A percentile compares a stretch with the other conserved stretches of the same genome.
Evolutionary conservation across 2,113 vertebrate species (phyloP).

Genomic region (Marcusenius ussheri): DNA sequence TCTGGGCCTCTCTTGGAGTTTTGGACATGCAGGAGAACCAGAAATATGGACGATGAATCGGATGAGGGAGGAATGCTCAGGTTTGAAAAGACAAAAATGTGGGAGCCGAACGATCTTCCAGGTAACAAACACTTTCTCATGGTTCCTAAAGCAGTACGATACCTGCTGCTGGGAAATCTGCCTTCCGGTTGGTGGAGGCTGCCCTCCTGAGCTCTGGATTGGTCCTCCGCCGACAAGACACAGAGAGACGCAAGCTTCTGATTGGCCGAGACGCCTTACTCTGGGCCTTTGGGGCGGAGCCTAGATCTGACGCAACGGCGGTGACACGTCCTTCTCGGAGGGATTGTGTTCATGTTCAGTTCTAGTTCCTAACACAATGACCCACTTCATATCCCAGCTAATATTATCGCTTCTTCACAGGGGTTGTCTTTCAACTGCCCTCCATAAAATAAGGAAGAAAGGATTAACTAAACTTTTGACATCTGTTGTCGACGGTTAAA

Average conservation of each 20-base stretch:
- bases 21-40: not conserved
- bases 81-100: not conserved
- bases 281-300: not conserved
- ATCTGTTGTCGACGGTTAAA: not conserved
- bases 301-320: not conserved
- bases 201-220: not conserved
- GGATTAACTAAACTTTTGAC: not conserved
- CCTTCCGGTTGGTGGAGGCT: not conserved
- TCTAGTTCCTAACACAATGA: not conserved
- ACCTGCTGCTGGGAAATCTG: not conserved
- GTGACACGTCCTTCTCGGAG: not conserved
- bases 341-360: not conserved
- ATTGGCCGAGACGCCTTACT: not conserved
- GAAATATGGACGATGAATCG: not conserved
- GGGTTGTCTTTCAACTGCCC: not conserved
- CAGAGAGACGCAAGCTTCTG: not conserved
- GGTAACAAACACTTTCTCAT: not conserved
- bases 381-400: not conserved
- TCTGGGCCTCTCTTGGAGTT: not conserved
- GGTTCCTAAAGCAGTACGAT: not conserved
- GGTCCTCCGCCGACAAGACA: not conserved
- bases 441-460: not conserved
- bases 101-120: not conserved
- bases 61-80: not conserved
- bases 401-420: not conserved